Base-by-base conservation (phyloP, 2,888 invertebrate genomes). In the Tipula vernalis region DNA sequence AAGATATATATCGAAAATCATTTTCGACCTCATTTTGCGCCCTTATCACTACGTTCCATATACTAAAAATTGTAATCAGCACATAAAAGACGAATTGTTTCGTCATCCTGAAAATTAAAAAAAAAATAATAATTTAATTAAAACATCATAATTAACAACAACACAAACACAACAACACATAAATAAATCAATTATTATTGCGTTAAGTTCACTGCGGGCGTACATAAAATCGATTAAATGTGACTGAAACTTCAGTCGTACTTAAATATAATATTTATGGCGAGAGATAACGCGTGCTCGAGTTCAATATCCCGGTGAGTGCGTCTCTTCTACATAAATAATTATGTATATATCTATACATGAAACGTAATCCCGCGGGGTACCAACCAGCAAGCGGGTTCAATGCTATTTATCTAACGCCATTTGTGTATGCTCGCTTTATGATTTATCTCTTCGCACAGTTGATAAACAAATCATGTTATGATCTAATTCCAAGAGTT, bases 1-100 rank as follows among this genome's bases (percentile, higher is more conserved):
- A 91, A 88, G 91, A 91, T 88, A 91, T 90, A 88, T 90, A 91
- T 87, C 91, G 90, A 87, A 91, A 91, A 89, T 91, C 91, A 88
- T 90, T 90, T 87, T 90, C 90, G 44, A 44, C 39, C 15, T 86
- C 85, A 84, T 84, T 84, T 28, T 71, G 8, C 1, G 84, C 84
- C 2, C 36, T 4, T 39, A 84, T 39, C 5, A 3, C 3, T 84
- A 36, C 84, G 15, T 5, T 39, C 15, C 8, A 39, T 84, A 15
- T 15, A 15, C 39, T 39, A n/a, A 84, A 41, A 1, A 84, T 39
- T 39, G 41, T 84, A 15, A 84, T 84, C 84, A 84, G 84, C 84
- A 39, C 41, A 84, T 84, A 84, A 41, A 39, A 39, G 84, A 84
- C 71, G 71, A 71, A 71, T 71, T 71, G 84, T 84, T 39, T 39